Evolutionary conservation across 2,888 invertebrate species (phyloP), one percentile per base, ranked within the genome.

Genomic region (Pelosia muscerda): DNA sequence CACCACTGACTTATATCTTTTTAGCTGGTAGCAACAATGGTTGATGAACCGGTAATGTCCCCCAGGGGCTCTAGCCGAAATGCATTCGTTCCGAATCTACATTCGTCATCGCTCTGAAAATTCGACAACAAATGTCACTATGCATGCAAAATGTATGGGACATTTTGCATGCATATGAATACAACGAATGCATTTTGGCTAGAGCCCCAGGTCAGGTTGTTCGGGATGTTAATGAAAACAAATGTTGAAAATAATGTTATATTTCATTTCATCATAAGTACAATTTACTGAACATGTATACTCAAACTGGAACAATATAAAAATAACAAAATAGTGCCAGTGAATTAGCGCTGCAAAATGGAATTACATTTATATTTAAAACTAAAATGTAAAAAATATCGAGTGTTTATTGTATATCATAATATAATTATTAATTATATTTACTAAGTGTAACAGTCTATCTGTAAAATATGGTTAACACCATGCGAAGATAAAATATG

Each of bases 261-360:
- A 92, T 89, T 92, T 90, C 84, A 89, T 89, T 88, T 89, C 84
- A 89, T 86, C 78, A 87, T 91, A 93, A 90, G 92, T 92, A 92
- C 90, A 90, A 83, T 86, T 86, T 84, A 90, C 83, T 87, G 88
- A 88, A 88, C 82, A 82, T 86, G 83, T 61, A 66, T 73, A 79
- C 78, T 86, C 76, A 87, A 86, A 87, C 83, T 77, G 77, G 83
- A 86, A 89, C 86, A 85, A 84, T 89, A 89, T 75, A 90, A 90
- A 86, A 89, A 88, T 87, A 91, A 91, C 88, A 90, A 89, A 89
- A 77, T 73, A 71, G 64, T 78, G 63, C 75, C 69, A 71, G 71
- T 74, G 55, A 71, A 76, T 80, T 71, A 75, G 71, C 67, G 66
- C 67, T 75, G 71, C 72, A 74, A 73, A 76, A 70, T 76, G 69